These are phyloP conservation scores for Sparidentex hasta DNA, from an alignment of 2,797 vertebrate species.

Conservation along the genomic window DNA sequence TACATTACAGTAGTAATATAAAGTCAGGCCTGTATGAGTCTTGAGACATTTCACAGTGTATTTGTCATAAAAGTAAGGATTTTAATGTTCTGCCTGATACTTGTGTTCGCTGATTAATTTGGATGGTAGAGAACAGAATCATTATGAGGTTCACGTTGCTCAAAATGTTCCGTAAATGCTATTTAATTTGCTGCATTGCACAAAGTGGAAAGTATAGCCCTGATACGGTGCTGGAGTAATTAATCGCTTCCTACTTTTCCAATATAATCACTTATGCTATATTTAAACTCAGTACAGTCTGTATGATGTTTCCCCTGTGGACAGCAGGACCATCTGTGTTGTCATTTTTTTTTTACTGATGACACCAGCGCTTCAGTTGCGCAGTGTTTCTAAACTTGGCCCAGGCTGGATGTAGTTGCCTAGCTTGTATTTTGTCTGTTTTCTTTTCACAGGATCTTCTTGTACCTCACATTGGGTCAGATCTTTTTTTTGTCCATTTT, in stretches of 20 bases:
- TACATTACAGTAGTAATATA: neutral
- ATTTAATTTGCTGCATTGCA: slow-evolving; percentile 24
- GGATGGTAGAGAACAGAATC: neutral
- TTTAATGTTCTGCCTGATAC: neutral
- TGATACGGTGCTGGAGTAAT: slow-evolving; percentile 56
- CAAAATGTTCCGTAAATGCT: slow-evolving; percentile 37
- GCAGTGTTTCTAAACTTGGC: slow-evolving; percentile 65
- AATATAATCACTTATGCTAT: slow-evolving; percentile 76
- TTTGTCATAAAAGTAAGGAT: neutral
- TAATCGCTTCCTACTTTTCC: slow-evolving; percentile 69
- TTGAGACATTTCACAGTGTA: neutral
- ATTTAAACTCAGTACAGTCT: slow-evolving; percentile 72
- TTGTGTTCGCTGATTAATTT: neutral
- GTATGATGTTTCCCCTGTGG: slow-evolving; percentile 73
- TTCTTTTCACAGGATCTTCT: slow-evolving; percentile 29
- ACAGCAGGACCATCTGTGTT: slow-evolving; percentile 79
- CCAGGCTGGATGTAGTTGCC: slow-evolving; percentile 31
- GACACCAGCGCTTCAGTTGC: slow-evolving; percentile 73
- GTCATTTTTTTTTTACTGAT: slow-evolving; percentile 72
- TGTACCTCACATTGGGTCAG: slow-evolving; percentile 18
- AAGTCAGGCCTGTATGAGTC: neutral
- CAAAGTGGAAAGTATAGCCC: slow-evolving; percentile 40
- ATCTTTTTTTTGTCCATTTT: slow-evolving; percentile 25
- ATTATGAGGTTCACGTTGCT: slow-evolving; percentile 26
- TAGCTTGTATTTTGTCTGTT: slow-evolving; percentile 39